phyloP scores from a whole-genome alignment of 2,113 vertebrate genomes.

The Hirundichthys speculiger region DNA sequence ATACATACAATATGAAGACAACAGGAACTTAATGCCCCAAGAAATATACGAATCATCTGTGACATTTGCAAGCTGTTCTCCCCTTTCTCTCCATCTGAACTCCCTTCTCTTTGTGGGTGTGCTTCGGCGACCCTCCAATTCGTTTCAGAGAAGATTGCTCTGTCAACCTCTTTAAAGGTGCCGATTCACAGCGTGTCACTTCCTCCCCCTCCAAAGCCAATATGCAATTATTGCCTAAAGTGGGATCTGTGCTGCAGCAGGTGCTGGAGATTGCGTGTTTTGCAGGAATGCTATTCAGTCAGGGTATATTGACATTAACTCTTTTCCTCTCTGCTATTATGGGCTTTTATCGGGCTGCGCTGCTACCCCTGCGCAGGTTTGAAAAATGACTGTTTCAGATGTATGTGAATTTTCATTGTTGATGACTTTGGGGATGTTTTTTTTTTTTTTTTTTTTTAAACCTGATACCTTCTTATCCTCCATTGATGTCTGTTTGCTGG shows the following conservation, averaged over 20 bases:
- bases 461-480: background rate
- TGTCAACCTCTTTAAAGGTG: conserved; percentile 62
- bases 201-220: conserved; percentile 51
- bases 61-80: conserved; percentile 17
- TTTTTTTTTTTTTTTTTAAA: background rate
- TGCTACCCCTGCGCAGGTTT: conserved; percentile 8
- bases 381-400: conserved; percentile 13
- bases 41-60: conserved; percentile 34
- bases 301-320: conserved; percentile 36
- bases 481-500: background rate
- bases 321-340: conserved; percentile 12
- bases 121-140: conserved; percentile 26
- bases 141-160: conserved; percentile 59
- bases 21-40: conserved; percentile 20
- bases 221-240: conserved; percentile 62
- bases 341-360: conserved; percentile 15
- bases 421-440: conserved; percentile 3
- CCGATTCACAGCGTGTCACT: conserved; percentile 52
- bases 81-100: conserved; percentile 4
- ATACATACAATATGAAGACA: conserved; percentile 3
- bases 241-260: conserved; percentile 34
- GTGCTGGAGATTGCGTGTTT: conserved; percentile 56
- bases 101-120: conserved; percentile 8
- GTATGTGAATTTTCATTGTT: background rate
- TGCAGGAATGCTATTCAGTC: conserved; percentile 34